A percentile compares a stretch with the other conserved stretches of the same genome.
These are phyloP conservation scores for Decapterus maruadsi DNA, from an alignment of 2,797 vertebrate genomes.

Conservation along the genomic window DNA sequence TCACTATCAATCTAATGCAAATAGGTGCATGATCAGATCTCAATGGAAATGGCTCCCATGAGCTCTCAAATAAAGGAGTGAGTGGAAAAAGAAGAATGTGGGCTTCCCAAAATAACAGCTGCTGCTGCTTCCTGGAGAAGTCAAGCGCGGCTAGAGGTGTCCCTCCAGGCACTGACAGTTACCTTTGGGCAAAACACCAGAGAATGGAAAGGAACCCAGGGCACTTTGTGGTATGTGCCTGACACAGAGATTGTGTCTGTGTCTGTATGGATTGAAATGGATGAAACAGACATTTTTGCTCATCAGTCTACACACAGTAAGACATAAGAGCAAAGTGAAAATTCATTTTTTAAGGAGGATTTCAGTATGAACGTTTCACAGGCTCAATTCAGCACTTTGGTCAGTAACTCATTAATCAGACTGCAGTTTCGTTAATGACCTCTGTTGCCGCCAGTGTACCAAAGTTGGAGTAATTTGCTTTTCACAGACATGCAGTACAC, in stretches of 20 bases:
- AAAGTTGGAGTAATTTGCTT: neutral
- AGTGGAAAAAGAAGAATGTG: conserved; percentile 28
- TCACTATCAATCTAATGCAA: conserved; percentile 20
- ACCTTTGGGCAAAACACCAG: conserved; percentile 71
- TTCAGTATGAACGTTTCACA: neutral
- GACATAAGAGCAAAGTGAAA: neutral
- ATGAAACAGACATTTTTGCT: neutral
- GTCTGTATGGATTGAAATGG: neutral
- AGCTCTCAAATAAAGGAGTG: conserved; percentile 15
- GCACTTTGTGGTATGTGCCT: conserved; percentile 49
- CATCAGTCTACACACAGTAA: neutral
- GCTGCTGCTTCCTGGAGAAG: conserved; percentile 57
- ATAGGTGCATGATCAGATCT: conserved; percentile 15
- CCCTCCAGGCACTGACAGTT: conserved; percentile 73
- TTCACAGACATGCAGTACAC: neutral
- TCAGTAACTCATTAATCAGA: neutral
- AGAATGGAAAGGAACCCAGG: conserved; percentile 61
- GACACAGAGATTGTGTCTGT: conserved; percentile 44
- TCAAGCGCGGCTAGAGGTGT: conserved; percentile 65
- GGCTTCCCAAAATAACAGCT: conserved; percentile 70
- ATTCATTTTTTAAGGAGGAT: neutral
- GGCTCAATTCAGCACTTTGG: too few species aligned
- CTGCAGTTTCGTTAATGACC: neutral
- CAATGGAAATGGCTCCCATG: conserved; percentile 31
- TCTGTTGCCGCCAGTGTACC: neutral